Evolutionary conservation across 2,113 vertebrate genomes (phyloP).

Genomic region (Poecile atricapillus): DNA sequence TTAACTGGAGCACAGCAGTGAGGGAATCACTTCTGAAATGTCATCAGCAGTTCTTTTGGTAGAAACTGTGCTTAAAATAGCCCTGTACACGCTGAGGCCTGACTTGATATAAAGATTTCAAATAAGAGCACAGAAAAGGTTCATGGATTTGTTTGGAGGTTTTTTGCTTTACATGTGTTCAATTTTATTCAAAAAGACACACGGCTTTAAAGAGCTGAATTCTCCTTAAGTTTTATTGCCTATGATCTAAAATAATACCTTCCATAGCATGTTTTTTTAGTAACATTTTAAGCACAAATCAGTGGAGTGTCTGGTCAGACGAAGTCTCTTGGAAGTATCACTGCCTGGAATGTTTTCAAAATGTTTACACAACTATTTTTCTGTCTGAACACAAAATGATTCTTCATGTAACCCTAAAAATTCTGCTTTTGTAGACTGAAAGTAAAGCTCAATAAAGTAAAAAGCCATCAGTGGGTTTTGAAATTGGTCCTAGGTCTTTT

Average conservation of each 20-base stretch:
- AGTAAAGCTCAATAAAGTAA: not conserved
- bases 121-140: not conserved
- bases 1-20: not conserved
- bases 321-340: not conserved
- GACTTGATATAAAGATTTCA: not conserved
- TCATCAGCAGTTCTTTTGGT: not conserved
- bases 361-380: not conserved
- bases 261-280: not conserved
- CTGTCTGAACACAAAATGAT: not conserved
- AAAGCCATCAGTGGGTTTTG: not conserved
- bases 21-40: constrained; percentile 26
- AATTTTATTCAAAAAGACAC: not conserved
- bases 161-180: not conserved
- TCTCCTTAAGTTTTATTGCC: not conserved
- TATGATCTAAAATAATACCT: not conserved
- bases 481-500: not conserved
- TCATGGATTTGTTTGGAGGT: not conserved
- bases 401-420: not conserved
- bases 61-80: not conserved
- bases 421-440: not conserved
- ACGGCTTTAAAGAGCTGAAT: not conserved
- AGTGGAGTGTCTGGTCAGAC: not conserved
- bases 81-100: not conserved
- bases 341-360: not conserved
- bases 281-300: not conserved